Evolutionary conservation across 2,797 vertebrate genomes (phyloP).

Genomic region (Meriones psammophilus): DNA sequence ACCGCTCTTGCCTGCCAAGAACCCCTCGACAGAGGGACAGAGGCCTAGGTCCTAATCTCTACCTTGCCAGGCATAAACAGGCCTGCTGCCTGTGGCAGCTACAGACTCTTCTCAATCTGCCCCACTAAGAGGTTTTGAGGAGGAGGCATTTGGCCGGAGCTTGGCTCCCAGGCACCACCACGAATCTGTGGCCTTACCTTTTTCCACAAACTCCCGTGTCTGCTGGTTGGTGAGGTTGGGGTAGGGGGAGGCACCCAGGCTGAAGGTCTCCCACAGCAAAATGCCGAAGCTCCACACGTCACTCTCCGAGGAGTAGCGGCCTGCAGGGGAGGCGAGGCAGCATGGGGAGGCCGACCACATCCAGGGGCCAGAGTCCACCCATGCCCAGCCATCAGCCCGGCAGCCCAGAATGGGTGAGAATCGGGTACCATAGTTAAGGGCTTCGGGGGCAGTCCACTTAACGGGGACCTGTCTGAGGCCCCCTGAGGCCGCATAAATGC

Average conservation of each 20-base stretch:
- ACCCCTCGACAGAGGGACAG: neutral
- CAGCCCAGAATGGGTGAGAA: neutral
- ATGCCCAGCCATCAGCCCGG: neutral
- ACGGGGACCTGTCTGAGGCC: conserved; percentile 97
- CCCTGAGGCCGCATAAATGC: conserved; percentile 94
- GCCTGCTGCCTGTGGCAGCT: neutral
- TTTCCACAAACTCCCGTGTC: conserved; percentile 94
- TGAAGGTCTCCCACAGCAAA: conserved; percentile 97
- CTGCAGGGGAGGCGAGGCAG: conserved; percentile 78
- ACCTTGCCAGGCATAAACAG: no score
- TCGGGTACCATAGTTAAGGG: conserved; percentile 94
- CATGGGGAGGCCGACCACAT: accelerated
- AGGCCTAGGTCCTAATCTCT: neutral
- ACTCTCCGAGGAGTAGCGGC: conserved; percentile 95
- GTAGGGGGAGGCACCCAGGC: conserved; percentile 94
- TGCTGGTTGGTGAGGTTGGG: conserved; percentile 95
- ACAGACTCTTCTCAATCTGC: no score
- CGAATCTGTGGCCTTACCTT: conserved; percentile 85
- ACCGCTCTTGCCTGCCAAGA: neutral
- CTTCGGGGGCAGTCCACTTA: conserved; percentile 98
- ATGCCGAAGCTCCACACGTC: conserved; percentile 99
- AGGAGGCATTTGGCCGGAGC: neutral
- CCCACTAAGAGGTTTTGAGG: neutral
- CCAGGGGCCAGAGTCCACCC: neutral
- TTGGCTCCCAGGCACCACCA: accelerated